A percentile compares a stretch with the other conserved stretches of the same genome.
Conservation (phyloP, 2,888 invertebrate genomes). For the Homarus gammarus region DNA sequence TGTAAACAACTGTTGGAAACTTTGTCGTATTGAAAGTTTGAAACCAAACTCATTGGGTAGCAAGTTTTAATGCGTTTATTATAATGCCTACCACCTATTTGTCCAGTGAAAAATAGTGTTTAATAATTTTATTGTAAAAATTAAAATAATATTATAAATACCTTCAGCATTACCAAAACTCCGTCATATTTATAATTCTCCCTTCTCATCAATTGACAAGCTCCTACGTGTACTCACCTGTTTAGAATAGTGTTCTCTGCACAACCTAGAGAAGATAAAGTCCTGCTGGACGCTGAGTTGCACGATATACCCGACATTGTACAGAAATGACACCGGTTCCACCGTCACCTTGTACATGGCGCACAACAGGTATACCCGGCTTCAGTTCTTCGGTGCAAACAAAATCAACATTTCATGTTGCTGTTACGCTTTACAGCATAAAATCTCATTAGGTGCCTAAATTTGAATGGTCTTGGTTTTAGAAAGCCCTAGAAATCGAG, state of each 20-base stretch:
- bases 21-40: too few relatives aligned
- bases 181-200: not conserved
- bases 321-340: conserved; percentile 47
- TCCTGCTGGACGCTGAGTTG: conserved; percentile 58
- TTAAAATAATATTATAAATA: conserved; percentile 10
- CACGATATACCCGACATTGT: conserved; percentile 44
- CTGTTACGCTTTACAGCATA: not conserved
- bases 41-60: too few relatives aligned
- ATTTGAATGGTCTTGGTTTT: too few relatives aligned
- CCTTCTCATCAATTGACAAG: not conserved
- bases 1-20: too few relatives aligned
- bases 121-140: too few relatives aligned
- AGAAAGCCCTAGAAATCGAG: not conserved
- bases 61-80: too few relatives aligned
- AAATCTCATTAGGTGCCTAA: too few relatives aligned
- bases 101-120: too few relatives aligned
- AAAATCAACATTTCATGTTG: not conserved
- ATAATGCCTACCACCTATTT: too few relatives aligned
- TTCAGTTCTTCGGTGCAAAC: not conserved
- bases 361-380: conserved; percentile 5
- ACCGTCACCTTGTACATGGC: conserved; percentile 42
- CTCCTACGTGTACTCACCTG: not conserved
- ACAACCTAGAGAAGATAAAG: conserved; percentile 47
- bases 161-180: not conserved
- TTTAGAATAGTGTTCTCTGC: conserved; percentile 24